Percentiles rank a stretch among this genome's conserved stretches.
Conservation (phyloP, 2,888 invertebrate species). For the Hypselothyrea guttata region DNA sequence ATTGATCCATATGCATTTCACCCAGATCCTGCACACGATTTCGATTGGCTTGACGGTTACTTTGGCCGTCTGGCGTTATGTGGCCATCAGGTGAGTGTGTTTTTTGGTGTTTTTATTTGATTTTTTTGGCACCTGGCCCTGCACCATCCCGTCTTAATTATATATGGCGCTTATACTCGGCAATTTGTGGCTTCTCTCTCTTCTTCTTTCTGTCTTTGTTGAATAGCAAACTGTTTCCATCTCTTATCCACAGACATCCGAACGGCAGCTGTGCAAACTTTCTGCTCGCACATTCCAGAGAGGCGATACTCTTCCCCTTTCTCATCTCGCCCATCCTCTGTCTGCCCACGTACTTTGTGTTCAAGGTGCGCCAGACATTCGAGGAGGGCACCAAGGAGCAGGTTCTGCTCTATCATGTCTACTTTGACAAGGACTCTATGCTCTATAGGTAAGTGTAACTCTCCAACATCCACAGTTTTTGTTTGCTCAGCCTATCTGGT, state of each 20-base stretch:
- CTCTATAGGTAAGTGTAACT: constrained; percentile 76
- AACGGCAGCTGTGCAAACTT: constrained; percentile 89
- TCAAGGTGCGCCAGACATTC: constrained; percentile 83
- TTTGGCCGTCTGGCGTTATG: constrained; percentile 95
- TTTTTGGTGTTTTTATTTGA: no score
- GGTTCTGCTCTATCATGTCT: constrained; percentile 77
- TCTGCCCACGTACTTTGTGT: constrained; percentile 91
- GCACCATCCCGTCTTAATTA: neutral
- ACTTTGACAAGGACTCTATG: constrained; percentile 78
- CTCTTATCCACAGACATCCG: constrained; percentile 86
- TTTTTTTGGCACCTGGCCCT: neutral
- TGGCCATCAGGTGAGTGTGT: constrained; percentile 89
- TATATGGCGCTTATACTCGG: constrained; percentile 27
- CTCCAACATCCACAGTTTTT: neutral
- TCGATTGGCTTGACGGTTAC: constrained; percentile 96
- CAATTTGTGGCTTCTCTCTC: constrained; percentile 54
- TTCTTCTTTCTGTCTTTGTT: constrained; percentile 37
- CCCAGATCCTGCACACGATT: constrained; percentile 93
- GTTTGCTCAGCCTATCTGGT: no score
- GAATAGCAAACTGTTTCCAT: constrained; percentile 70
- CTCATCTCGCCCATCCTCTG: constrained; percentile 90
- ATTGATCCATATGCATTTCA: constrained; percentile 93
- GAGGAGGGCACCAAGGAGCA: constrained; percentile 73
- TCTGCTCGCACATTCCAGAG: constrained; percentile 89
- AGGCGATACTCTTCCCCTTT: constrained; percentile 89